A percentile compares a stretch with the other conserved stretches of the same genome.
These are phyloP conservation scores for Lasius fuliginosus DNA, from an alignment of 2,888 invertebrate genomes.

Conservation along the genomic window DNA sequence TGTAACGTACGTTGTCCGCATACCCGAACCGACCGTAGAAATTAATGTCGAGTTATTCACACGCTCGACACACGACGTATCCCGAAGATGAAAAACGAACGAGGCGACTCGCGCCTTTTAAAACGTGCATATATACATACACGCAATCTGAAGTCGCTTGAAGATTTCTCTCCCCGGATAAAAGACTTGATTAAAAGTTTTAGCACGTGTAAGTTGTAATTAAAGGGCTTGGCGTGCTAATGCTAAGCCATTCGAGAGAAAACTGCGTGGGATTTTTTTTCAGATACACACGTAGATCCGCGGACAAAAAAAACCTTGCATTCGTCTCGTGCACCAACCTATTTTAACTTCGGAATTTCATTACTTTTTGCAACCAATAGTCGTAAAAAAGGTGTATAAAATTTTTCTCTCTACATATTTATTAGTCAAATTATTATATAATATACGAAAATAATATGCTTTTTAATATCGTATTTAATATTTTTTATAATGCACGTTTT, in stretches of 20 bases:
- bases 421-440: not conserved
- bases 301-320: not conserved
- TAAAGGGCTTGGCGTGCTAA: slow-evolving; percentile 47
- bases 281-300: not conserved
- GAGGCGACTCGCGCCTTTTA: slow-evolving; percentile 32
- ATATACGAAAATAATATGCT: not conserved
- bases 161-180: slow-evolving; percentile 32
- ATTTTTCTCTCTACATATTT: not conserved
- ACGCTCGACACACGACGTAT: slow-evolving; percentile 47
- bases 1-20: slow-evolving; percentile 37
- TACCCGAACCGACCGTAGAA: slow-evolving; percentile 44
- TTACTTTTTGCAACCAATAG: not conserved
- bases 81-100: slow-evolving; percentile 42
- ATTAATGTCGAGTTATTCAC: slow-evolving; percentile 61
- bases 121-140: slow-evolving; percentile 16
- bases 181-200: slow-evolving; percentile 57
- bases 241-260: slow-evolving; percentile 52
- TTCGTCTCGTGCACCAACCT: slow-evolving; percentile 1
- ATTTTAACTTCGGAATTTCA: not conserved
- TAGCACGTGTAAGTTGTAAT: slow-evolving; percentile 53
- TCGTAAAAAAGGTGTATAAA: not conserved
- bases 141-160: slow-evolving; percentile 51
- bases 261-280: slow-evolving; percentile 28
- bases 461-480: not conserved
- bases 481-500: not conserved